phyloP scores from a whole-genome alignment of 2,888 invertebrate species.

The Trichacis sp. region DNA sequence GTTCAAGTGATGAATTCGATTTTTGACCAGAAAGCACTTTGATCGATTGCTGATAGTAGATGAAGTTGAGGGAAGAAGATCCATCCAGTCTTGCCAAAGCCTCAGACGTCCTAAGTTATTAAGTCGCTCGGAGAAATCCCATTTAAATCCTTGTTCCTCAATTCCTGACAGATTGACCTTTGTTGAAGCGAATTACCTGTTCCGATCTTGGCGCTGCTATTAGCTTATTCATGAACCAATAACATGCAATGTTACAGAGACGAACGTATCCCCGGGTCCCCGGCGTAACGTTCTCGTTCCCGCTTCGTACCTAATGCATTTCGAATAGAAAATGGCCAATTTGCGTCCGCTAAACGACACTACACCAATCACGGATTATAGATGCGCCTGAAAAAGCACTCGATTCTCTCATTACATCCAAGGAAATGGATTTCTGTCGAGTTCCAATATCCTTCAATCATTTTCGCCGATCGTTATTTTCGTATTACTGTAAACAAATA shows the following conservation, averaged over 20 bases:
- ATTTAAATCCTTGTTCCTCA: slow-evolving; percentile 38
- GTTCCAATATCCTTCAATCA: slow-evolving; percentile 43
- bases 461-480: no score
- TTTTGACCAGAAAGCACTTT: neutral
- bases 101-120: slow-evolving; percentile 8
- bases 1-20: neutral
- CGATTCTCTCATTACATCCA: slow-evolving; percentile 34
- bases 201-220: slow-evolving; percentile 42
- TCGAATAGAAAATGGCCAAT: slow-evolving; percentile 45
- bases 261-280: slow-evolving; percentile 30
- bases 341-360: slow-evolving; percentile 43
- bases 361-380: slow-evolving; percentile 43
- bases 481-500: no score
- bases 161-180: slow-evolving; percentile 42
- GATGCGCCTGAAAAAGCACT: slow-evolving; percentile 34
- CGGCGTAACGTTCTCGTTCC: slow-evolving; percentile 18
- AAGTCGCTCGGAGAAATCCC: slow-evolving; percentile 19
- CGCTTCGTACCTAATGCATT: slow-evolving; percentile 22
- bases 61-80: neutral
- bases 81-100: neutral
- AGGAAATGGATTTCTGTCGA: slow-evolving; percentile 37
- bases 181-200: slow-evolving; percentile 44
- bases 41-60: neutral
- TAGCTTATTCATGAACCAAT: slow-evolving; percentile 52
- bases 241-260: slow-evolving; percentile 46